These are phyloP conservation scores for Tetraneura akinire DNA, from an alignment of 1,140 invertebrate genomes.

Conservation along the genomic window DNA sequence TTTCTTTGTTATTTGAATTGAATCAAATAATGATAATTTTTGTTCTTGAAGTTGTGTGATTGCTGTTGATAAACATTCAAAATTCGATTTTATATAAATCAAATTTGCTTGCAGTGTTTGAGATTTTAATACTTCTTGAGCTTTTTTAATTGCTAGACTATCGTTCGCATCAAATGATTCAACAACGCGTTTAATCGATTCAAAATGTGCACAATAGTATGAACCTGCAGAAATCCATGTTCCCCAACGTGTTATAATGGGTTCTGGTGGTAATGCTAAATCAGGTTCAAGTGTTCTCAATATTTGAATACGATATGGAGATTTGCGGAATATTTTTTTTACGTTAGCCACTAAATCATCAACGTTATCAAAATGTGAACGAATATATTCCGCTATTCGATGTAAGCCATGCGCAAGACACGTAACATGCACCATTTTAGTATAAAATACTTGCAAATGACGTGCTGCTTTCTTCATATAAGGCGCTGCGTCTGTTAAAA, in stretches of 20 bases:
- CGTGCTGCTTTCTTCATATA: not conserved
- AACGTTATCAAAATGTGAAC: not conserved
- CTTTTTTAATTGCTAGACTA: conserved; percentile 20
- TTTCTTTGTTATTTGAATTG: conserved; percentile 17
- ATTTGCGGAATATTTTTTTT: conserved; percentile 57
- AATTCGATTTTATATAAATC: conserved; percentile 20
- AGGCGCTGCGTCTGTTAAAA: not conserved
- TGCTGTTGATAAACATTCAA: not conserved
- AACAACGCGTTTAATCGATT: conserved; percentile 30
- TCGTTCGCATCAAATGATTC: conserved; percentile 13
- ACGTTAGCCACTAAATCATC: conserved; percentile 19
- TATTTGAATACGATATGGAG: conserved; percentile 55
- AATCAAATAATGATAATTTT: not conserved
- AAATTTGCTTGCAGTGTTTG: conserved; percentile 2
- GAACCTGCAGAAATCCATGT: conserved; percentile 58
- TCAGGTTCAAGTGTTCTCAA: conserved; percentile 57
- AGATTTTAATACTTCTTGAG: conserved; percentile 13
- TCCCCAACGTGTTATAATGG: too few relatives aligned
- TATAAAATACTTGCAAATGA: not conserved
- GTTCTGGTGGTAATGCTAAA: conserved; percentile 58
- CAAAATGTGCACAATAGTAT: conserved; percentile 7
- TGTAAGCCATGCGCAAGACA: conserved; percentile 20
- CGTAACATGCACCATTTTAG: conserved; percentile 8
- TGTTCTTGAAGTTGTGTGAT: not conserved
- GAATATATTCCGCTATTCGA: conserved; percentile 1